A percentile compares a stretch with the other conserved stretches of the same genome.
Evolutionary conservation across 1,140 invertebrate genomes (phyloP).

Genomic region (Oreohelix idahoensis): DNA sequence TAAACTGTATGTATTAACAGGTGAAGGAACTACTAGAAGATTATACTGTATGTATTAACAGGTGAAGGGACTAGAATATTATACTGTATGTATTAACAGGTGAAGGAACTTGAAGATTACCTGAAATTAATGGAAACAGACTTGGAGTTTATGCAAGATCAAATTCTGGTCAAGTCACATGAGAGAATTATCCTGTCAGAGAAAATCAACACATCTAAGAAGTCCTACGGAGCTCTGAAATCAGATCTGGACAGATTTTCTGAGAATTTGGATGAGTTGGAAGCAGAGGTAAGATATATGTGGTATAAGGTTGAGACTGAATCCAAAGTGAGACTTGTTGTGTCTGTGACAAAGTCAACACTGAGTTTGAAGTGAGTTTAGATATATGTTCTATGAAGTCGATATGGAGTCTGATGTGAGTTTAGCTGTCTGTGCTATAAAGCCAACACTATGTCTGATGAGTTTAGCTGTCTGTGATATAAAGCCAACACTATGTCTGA

Average conservation of each 20-base stretch:
- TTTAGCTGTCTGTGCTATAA: no score
- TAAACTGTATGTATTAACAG: no score
- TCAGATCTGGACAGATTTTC: constrained; percentile 62
- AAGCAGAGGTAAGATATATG: constrained; percentile 49
- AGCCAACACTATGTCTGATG: no score
- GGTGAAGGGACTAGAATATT: no score
- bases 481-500: no score
- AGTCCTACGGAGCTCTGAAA: constrained; percentile 62
- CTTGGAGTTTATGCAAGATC: constrained; percentile 56
- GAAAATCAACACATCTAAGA: constrained; percentile 60
- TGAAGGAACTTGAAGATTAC: constrained; percentile 61
- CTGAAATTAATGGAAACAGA: constrained; percentile 62
- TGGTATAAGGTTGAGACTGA: not conserved
- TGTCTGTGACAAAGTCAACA: no score
- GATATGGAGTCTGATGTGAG: no score
- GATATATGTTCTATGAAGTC: no score
- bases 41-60: no score
- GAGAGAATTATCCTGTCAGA: constrained; percentile 58
- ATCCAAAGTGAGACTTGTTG: not conserved
- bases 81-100: constrained; percentile 21
- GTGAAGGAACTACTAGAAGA: no score
- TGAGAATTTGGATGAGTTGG: constrained; percentile 60
- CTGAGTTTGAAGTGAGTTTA: no score
- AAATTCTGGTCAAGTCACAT: constrained; percentile 61
- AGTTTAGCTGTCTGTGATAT: no score